Evolutionary conservation across 2,888 invertebrate genomes (phyloP).

Genomic region (Drosophila neotestacea): DNA sequence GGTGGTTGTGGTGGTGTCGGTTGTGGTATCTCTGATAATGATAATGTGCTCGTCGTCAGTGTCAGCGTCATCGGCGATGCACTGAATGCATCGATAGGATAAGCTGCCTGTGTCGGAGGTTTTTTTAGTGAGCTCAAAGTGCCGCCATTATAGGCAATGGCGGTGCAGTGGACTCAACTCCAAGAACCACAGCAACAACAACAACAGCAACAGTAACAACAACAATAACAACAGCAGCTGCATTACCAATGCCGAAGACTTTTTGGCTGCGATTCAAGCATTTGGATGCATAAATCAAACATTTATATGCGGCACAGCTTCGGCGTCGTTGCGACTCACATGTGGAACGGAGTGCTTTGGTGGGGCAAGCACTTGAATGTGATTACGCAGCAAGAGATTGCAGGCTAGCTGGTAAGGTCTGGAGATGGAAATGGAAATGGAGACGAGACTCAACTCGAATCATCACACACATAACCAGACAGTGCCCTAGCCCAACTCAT

Average conservation of each 20-base stretch:
- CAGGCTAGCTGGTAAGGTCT: constrained; percentile 60
- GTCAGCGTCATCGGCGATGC: constrained; percentile 44
- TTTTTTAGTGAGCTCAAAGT: constrained; percentile 69
- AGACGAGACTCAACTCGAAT: constrained; percentile 53
- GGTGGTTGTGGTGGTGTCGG: constrained; percentile 6
- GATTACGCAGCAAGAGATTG: constrained; percentile 81
- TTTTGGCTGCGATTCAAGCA: constrained; percentile 83
- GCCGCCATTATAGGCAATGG: constrained; percentile 69
- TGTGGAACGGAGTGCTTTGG: constrained; percentile 57
- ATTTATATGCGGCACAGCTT: constrained; percentile 81
- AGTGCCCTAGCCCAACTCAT: constrained; percentile 3
- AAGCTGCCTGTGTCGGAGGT: constrained; percentile 62
- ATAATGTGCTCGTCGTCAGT: constrained; percentile 70
- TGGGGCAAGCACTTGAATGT: constrained; percentile 73
- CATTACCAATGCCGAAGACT: constrained; percentile 73
- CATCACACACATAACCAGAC: constrained; percentile 59
- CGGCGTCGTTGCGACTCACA: constrained; percentile 73
- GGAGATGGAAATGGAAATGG: constrained; percentile 25
- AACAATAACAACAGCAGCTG: constrained; percentile 55
- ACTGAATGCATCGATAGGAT: constrained; percentile 67
- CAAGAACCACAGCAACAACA: constrained; percentile 39
- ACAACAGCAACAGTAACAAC: constrained; percentile 39
- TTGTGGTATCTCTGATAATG: constrained; percentile 61
- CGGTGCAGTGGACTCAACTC: constrained; percentile 40
- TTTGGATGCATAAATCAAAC: constrained; percentile 83